A percentile compares a stretch with the other conserved stretches of the same genome.
Conservation (phyloP, 2,797 vertebrate species). For the Tarsius wallacei region DNA sequence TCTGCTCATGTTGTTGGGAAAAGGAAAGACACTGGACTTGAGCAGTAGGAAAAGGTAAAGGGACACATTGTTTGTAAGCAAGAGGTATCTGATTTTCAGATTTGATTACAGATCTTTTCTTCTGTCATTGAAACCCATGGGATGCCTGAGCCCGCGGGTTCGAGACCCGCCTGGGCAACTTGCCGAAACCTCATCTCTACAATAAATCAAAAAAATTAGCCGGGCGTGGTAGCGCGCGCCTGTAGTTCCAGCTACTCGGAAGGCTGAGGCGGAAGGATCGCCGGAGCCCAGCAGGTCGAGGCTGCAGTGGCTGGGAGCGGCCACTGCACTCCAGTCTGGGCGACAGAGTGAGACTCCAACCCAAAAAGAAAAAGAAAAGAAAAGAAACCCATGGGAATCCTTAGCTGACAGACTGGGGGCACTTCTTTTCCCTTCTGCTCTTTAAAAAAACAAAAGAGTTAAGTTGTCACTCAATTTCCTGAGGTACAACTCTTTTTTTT, state of each 20-base stretch:
- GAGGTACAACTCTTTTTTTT: background rate
- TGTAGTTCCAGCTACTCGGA: too few relatives aligned
- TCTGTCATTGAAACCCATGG: background rate
- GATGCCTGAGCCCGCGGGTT: too few relatives aligned
- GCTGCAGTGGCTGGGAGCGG: too few relatives aligned
- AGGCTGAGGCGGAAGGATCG: too few relatives aligned
- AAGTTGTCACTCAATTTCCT: slow-evolving; percentile 49
- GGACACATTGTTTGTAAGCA: background rate
- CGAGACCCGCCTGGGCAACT: too few relatives aligned
- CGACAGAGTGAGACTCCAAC: too few relatives aligned
- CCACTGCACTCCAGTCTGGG: too few relatives aligned
- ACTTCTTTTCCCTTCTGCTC: slow-evolving; percentile 54
- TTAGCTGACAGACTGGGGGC: slow-evolving; percentile 7
- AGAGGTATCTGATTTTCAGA: slow-evolving; percentile 39
- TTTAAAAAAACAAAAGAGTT: background rate
- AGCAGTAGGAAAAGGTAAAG: slow-evolving; percentile 2
- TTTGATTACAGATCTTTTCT: slow-evolving; percentile 43
- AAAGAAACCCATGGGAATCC: slow-evolving; percentile 17
- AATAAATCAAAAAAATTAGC: too few relatives aligned
- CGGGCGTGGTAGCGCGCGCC: too few relatives aligned
- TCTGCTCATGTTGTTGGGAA: slow-evolving; percentile 30
- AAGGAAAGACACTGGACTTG: background rate
- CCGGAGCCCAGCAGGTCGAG: too few relatives aligned
- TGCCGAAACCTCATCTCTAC: too few relatives aligned
- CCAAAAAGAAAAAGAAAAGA: too few relatives aligned